These are phyloP conservation scores for Pachyseris speciosa DNA, from an alignment of 64 coral and sea anemone genomes.

Conservation along the genomic window DNA sequence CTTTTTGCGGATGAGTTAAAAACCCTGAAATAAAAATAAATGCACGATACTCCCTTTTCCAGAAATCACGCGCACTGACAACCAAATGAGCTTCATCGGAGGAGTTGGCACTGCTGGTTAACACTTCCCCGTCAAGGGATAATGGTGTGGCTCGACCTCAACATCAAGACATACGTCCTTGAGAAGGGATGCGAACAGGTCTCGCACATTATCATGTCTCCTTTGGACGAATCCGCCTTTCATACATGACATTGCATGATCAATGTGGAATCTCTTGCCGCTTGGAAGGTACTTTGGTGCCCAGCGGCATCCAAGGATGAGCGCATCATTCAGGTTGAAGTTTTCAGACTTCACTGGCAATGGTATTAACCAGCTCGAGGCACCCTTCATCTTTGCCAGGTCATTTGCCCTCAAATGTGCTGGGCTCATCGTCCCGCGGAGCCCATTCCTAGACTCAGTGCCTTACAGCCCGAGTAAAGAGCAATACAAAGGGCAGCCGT, in stretches of 20 bases:
- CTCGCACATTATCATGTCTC: conserved; percentile 62
- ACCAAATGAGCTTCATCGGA: conserved; percentile 25
- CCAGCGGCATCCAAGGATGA: conserved; percentile 64
- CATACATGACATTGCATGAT: conserved; percentile 9
- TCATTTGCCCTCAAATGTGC: conserved; percentile 51
- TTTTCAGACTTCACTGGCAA: conserved; percentile 59
- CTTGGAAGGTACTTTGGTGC: conserved; percentile 50
- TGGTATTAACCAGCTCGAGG: conserved; percentile 52
- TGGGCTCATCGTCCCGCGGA: neutral
- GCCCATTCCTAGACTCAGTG: too few relatives aligned
- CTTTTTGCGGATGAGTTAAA: neutral
- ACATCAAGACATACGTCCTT: conserved; percentile 71
- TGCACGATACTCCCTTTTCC: neutral
- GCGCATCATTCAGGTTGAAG: conserved; percentile 42
- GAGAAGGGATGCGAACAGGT: conserved; percentile 52
- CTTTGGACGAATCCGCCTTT: conserved; percentile 60
- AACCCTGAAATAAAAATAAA: neutral
- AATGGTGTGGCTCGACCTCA: conserved; percentile 38
- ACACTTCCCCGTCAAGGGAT: conserved; percentile 40
- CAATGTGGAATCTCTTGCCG: neutral
- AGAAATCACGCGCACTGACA: conserved; percentile 36
- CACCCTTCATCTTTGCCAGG: conserved; percentile 51
- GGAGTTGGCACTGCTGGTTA: conserved; percentile 28
- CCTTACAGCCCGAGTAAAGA: too few relatives aligned
- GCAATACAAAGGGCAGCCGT: too few relatives aligned